A percentile compares a stretch with the other conserved stretches of the same genome.
Conservation (phyloP, 2,797 vertebrate genomes). For the Oryzias sinensis region DNA sequence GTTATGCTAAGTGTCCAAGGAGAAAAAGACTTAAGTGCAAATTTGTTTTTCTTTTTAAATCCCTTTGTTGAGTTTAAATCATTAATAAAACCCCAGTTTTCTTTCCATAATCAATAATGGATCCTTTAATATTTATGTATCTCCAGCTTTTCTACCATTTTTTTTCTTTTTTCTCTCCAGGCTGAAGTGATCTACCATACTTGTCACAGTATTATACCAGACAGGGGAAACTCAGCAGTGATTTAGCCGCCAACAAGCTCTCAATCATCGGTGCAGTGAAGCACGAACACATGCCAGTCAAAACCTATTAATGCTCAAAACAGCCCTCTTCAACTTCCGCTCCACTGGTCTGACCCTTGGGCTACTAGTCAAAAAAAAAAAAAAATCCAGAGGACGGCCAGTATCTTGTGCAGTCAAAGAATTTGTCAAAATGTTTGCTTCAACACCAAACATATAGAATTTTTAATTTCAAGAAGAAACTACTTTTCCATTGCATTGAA, state of each 20-base stretch:
- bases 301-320: conserved; percentile 94
- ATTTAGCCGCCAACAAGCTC: conserved; percentile 93
- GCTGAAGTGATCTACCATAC: conserved; percentile 76
- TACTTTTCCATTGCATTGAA: not conserved
- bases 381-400: conserved; percentile 75
- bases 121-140: conserved; percentile 26
- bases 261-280: conserved; percentile 92
- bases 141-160: conserved; percentile 20
- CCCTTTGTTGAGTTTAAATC: conserved; percentile 16
- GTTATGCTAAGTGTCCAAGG: conserved; percentile 58
- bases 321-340: conserved; percentile 85
- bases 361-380: conserved; percentile 80
- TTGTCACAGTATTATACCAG: conserved; percentile 82
- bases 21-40: conserved; percentile 57
- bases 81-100: conserved; percentile 10
- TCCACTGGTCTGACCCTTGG: conserved; percentile 83
- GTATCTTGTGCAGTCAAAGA: conserved; percentile 35
- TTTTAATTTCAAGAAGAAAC: not conserved
- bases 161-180: conserved; percentile 19
- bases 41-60: conserved; percentile 36
- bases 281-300: conserved; percentile 93
- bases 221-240: conserved; percentile 86
- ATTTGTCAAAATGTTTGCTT: conserved; percentile 8
- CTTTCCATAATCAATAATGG: too few species aligned
- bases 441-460: not conserved